phyloP scores from a whole-genome alignment of 2,113 vertebrate genomes.

The Tinamus guttatus region DNA sequence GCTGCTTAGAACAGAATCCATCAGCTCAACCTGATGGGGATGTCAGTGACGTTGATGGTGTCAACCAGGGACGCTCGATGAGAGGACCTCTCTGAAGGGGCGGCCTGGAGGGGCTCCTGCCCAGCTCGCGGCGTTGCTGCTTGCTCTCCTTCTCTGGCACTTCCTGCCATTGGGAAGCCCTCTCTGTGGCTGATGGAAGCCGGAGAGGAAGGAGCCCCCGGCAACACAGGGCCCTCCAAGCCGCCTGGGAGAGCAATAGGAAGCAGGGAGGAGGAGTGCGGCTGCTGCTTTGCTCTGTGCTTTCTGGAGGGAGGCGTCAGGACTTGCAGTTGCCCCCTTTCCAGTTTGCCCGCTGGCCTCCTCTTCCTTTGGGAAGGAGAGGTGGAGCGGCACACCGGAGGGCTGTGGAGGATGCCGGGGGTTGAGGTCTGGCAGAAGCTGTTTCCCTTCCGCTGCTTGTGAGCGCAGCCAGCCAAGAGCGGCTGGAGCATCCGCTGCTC shows the following conservation, averaged over 20 bases:
- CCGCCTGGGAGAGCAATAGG: not conserved
- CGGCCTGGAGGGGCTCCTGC: not conserved
- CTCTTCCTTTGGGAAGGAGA: not conserved
- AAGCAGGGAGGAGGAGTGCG: not conserved
- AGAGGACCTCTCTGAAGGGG: not conserved
- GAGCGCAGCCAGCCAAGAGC: not conserved
- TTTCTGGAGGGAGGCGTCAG: not conserved
- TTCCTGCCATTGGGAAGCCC: not conserved
- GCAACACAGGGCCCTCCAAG: no score
- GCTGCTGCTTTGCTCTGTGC: not conserved
- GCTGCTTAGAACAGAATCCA: not conserved
- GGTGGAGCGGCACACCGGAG: not conserved
- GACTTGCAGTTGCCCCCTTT: not conserved
- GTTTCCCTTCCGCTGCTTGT: not conserved
- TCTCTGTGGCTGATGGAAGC: not conserved
- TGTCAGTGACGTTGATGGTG: no score
- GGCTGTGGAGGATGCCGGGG: accelerated
- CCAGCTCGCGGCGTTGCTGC: not conserved
- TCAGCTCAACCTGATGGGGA: no score
- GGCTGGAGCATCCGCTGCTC: not conserved
- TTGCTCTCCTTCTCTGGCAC: not conserved
- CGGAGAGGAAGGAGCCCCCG: not conserved
- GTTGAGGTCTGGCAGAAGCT: not conserved
- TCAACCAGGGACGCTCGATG: no score
- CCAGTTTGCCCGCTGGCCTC: not conserved